Conservation (phyloP, 2,113 vertebrate genomes). For the Sorex araneus region DNA sequence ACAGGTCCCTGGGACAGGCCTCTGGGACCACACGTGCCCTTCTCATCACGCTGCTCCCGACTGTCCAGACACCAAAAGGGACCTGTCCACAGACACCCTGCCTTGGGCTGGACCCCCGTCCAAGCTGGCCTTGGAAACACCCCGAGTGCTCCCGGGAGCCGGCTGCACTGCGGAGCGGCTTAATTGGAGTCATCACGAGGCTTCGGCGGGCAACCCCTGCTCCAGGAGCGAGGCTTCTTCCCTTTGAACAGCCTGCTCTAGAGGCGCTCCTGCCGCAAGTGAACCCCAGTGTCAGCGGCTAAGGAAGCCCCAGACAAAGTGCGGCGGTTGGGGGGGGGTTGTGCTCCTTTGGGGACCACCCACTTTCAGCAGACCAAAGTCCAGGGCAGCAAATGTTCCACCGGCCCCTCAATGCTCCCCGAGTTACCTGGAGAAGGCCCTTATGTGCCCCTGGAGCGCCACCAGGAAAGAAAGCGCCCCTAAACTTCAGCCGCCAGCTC, state of each 20-base stretch:
- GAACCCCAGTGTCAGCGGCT: not conserved
- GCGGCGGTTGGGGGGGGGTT: not conserved
- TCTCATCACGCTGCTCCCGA: not conserved
- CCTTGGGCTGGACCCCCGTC: not conserved
- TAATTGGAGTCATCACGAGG: constrained; percentile 71
- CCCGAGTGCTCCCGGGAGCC: not conserved
- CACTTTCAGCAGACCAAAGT: not conserved
- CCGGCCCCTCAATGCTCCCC: not conserved
- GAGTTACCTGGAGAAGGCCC: not conserved
- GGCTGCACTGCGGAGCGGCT: constrained; percentile 14
- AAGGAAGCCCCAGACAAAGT: not conserved
- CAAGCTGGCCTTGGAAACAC: not conserved
- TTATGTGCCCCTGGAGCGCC: not conserved
- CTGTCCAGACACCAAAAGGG: constrained; percentile 29
- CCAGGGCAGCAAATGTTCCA: not conserved
- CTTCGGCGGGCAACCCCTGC: constrained; percentile 47
- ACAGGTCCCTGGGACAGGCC: not conserved
- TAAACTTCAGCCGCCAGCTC: not conserved
- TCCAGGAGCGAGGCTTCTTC: constrained; percentile 44
- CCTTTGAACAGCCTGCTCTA: constrained; percentile 69
- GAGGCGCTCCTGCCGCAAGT: constrained; percentile 32
- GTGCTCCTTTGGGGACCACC: not conserved
- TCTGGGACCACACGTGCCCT: not conserved
- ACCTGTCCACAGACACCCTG: not conserved
- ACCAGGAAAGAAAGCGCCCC: not conserved